Evolutionary conservation across 2,888 invertebrate genomes (phyloP).

Genomic region (Brachyptera putata): DNA sequence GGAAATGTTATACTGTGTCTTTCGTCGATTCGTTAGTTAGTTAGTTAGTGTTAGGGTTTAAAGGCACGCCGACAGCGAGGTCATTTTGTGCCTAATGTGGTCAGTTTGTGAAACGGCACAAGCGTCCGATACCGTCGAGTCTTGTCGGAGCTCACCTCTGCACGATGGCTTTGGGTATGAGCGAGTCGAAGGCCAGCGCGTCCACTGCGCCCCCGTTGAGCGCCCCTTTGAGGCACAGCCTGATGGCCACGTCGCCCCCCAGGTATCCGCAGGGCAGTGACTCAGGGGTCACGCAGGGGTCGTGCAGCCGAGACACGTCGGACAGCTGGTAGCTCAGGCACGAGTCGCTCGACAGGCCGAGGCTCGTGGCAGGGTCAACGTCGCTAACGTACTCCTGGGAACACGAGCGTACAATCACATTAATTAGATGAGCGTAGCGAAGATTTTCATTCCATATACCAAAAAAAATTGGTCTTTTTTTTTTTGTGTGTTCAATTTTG

Average conservation of each 20-base stretch:
- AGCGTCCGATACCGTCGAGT: too few relatives aligned
- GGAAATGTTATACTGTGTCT: too few relatives aligned
- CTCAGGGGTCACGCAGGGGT: conserved; percentile 69
- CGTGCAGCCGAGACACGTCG: conserved; percentile 53
- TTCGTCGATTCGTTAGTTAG: too few relatives aligned
- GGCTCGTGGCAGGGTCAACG: conserved; percentile 87
- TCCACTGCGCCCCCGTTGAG: conserved; percentile 85
- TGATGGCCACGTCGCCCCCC: conserved; percentile 55
- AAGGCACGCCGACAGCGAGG: too few relatives aligned
- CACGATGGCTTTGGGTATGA: conserved; percentile 93
- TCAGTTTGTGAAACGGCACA: too few relatives aligned
- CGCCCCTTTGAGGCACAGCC: conserved; percentile 54
- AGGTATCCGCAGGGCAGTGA: conserved; percentile 90
- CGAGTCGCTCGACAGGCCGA: conserved; percentile 73
- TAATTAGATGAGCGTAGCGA: too few relatives aligned
- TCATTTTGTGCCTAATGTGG: too few relatives aligned
- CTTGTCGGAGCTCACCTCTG: conserved; percentile 71
- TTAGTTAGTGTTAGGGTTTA: too few relatives aligned
- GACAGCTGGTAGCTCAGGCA: conserved; percentile 92
- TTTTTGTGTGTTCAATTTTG: too few relatives aligned
- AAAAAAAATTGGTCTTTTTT: too few relatives aligned
- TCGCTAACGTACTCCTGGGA: conserved; percentile 78
- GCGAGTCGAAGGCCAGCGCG: conserved; percentile 88
- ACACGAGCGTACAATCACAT: too few relatives aligned
- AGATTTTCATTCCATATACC: too few relatives aligned